Base-by-base conservation (phyloP, 2,113 vertebrate species). In the Corythoichthys haematopterus region DNA sequence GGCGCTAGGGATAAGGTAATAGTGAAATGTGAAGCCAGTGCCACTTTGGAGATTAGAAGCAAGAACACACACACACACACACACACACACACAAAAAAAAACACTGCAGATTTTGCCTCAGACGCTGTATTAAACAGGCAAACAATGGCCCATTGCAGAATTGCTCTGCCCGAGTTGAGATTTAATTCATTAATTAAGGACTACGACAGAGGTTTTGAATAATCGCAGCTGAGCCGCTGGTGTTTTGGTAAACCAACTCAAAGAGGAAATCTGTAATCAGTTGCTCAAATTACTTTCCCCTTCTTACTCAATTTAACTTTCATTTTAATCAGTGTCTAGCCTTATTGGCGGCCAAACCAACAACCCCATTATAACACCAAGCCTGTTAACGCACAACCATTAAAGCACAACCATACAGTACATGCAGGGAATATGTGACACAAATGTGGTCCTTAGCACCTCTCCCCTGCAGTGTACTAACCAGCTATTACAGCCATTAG, bases 401-500 rank as follows among this genome's bases (percentile, higher is more conserved):
- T 79, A 65, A 43, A 80, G 66, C 76, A 67, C 38, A 28, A 43
- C 37, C 3, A 4, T 43, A 46, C 59, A 28, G 40, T 28, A 20
- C 1, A 0, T 6, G 9, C 4, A 6, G 12, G 12, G 11, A 13
- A 12, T 33, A 36, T 14, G 38, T 28, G 10, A 62, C 16, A 28
- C 37, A 3, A 40, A 45, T 20, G 4, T 2, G 59, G 38, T 28
- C 58, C 38, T 40, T 43, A 4, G 58, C 38, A 10, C 28, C 53
- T 55, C 28, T 33, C 67, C 77, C 77, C 77, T 16, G 1, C 50
- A 67, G 64, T 63, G 79, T 75, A 69, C 20, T 83, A 85, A 80
- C 76, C 68, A 85, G 77, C 79, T 79, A 88, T 88, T 86, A 88
- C 70, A 69, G 71, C 78, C 86, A 90, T 89, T 88, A 88, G 81